Evolutionary conservation across 2,797 vertebrate genomes (phyloP), one percentile per base, ranked within the genome.

Genomic region (Acanthiza pusilla): DNA sequence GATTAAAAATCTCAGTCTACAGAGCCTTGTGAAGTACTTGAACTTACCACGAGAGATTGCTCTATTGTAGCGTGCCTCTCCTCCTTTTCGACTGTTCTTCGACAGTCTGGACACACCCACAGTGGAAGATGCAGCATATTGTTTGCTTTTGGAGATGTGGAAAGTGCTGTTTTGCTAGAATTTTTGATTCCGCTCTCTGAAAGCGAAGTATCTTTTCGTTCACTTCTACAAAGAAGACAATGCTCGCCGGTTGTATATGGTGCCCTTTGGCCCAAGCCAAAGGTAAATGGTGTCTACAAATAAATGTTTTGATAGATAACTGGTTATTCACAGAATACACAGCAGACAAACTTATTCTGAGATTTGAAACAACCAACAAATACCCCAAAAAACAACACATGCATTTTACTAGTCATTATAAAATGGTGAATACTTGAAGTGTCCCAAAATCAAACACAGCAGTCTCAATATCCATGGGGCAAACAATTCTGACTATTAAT

Each of bases 91-190:
- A 99, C 99, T 1, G 99, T 99, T 94, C 98, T 98, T 75, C 99
- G 98, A 97, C 99, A 99, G 98, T 99, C 99, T 2, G 99, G 98
- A 95, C 99, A 99, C 88, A 99, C 99, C 98, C 99, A 99, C 75
- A 99, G 98, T 26, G 99, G 99, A 96, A 99, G 98, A 98, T 99
- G 99, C 95, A 99, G 98, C 97, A 98, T 97, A 54, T 97, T 98
- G 97, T 98, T 98, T 80, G 98, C 96, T 98, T 98, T 99, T 93
- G 98, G 96, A 82, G 98, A 98, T 89, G 97, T 95, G 61, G 98
- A 98, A 97, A 99, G 98, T 79, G 98, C 97, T 74, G 97, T 94
- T 95, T 98, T 98, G 86, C 98, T 99, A 47, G 98, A 98, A 80
- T 98, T 98, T 34, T 98, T 97, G 54, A 98, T 92, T 30, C 98